Conservation (phyloP, 2,113 vertebrate genomes). For the Nematolebias whitei region DNA sequence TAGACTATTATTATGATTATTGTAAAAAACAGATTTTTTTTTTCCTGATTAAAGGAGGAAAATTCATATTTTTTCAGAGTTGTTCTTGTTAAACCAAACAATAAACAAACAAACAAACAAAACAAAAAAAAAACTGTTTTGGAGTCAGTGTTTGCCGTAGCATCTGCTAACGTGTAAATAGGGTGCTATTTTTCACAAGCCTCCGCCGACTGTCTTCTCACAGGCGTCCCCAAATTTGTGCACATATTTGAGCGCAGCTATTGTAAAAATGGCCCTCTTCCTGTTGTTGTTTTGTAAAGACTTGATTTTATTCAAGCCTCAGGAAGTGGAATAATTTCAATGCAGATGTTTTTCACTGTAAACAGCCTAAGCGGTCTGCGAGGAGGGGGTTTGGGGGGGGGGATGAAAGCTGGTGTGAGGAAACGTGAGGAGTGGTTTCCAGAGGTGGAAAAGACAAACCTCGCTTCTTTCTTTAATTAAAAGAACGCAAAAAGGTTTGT, state of each 20-base stretch:
- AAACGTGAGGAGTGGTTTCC: constrained; percentile 51
- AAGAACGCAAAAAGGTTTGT: constrained; percentile 7
- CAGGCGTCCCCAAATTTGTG: constrained; percentile 65
- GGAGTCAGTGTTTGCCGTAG: constrained; percentile 13
- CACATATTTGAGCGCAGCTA: constrained; percentile 77
- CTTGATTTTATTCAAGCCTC: constrained; percentile 82
- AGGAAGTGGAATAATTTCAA: constrained; percentile 84
- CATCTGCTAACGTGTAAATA: constrained; percentile 59
- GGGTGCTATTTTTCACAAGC: constrained; percentile 53
- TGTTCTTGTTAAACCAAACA: background rate
- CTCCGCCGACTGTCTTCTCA: constrained; percentile 58
- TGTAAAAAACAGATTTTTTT: no score
- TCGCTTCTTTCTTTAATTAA: constrained; percentile 19
- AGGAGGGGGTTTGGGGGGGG: constrained; percentile 33
- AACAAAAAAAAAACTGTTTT: constrained; percentile 20
- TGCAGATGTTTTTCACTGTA: constrained; percentile 85
- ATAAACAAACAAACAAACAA: constrained; percentile 4
- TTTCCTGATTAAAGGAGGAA: background rate
- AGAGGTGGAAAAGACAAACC: constrained; percentile 43
- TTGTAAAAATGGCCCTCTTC: constrained; percentile 83
- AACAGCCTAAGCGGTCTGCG: constrained; percentile 71
- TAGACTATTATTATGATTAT: no score
- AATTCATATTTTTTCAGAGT: background rate
- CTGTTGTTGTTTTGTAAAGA: constrained; percentile 83
- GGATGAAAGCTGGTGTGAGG: constrained; percentile 53